Percentiles rank a stretch among this genome's conserved stretches.
phyloP scores from a whole-genome alignment of 2,888 invertebrate species.

The Limnephilus lunatus region DNA sequence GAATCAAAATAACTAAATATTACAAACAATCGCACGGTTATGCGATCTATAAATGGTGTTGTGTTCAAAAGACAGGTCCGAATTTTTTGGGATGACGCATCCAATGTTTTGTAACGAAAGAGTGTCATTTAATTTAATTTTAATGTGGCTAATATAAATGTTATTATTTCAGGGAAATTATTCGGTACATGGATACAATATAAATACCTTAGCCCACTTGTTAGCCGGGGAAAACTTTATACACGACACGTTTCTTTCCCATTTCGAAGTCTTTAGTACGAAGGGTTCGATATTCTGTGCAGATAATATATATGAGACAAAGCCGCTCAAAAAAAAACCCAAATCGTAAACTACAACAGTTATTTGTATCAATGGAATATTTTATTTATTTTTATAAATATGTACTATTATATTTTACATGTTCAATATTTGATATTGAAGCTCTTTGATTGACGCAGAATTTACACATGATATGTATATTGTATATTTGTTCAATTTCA shows the following conservation, averaged over 20 bases:
- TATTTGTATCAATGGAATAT: too few species aligned
- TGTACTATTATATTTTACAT: background rate
- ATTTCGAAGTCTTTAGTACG: background rate
- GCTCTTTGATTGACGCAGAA: background rate
- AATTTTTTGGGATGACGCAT: background rate
- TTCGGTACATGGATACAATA: background rate
- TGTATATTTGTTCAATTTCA: too few species aligned
- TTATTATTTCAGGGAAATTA: conserved; percentile 30
- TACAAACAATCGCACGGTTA: too few species aligned
- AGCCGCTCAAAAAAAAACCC: conserved; percentile 6
- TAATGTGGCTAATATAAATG: background rate
- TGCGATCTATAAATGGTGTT: too few species aligned
- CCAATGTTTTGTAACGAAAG: background rate
- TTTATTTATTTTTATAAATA: background rate
- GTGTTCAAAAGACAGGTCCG: too few species aligned
- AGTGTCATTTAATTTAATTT: background rate
- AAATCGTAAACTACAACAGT: background rate
- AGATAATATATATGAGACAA: conserved; percentile 16
- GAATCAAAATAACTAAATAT: too few species aligned
- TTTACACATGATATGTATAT: background rate
- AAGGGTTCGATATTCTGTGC: conserved; percentile 19
- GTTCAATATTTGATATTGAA: background rate
- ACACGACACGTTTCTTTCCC: conserved; percentile 16
- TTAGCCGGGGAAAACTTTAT: conserved; percentile 26
- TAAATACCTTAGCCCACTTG: conserved; percentile 12